Base-by-base conservation (phyloP, 2,113 vertebrate species). In the Myanophis thanlyinensis region DNA sequence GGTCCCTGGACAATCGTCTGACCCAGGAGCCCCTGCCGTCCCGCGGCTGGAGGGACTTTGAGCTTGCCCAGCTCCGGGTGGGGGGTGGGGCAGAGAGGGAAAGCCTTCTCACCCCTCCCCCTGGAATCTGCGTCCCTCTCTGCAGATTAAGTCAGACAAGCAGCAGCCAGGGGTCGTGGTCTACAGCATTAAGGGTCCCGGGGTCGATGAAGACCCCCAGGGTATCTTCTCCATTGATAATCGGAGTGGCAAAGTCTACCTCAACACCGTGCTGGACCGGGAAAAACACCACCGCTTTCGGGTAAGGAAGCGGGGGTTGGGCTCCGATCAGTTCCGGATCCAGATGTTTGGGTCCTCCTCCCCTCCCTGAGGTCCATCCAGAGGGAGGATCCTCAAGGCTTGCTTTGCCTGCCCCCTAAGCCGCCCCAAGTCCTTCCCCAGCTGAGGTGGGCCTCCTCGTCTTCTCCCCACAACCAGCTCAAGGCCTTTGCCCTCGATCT, bases 61-160 rank as follows among this genome's bases (percentile, higher is more conserved):
- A 5, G 3, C 20, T 13, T 10, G 0, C 6, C 40, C 46, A 11
- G 40, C 2, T 5, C 11, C 47, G 25, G 6, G n/a, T 2, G 10
- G 5, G 9, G 5, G 30, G 0, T 12, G 9, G 20, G n/a, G 9
- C 0, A 0, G 13, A 5, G 3, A 47, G 13, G 2, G 8, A n/a
- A 5, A 15, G 25, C 48, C 92, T 1, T 11, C 44, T 27, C 91
- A 80, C 23, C 40, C 87, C 0, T 35, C 22, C 47, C 88, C 0
- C 46, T 5, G 2, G 35, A 23, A 25, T 3, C 54, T 1, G 0
- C 3, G 1, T 44, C 86, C 91, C 89, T 87, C 52, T 85, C 52
- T 87, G 9, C 95, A 99, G 99, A 99, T 99, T 95, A 99, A 99
- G 95, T 99, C 99, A 0, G 99, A 99, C 97, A 99, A 99, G 96